Percentiles rank a stretch among this genome's conserved stretches.
These are phyloP conservation scores for Zosterops hypoxanthus DNA, from an alignment of 2,113 vertebrate species.

Conservation along the genomic window DNA sequence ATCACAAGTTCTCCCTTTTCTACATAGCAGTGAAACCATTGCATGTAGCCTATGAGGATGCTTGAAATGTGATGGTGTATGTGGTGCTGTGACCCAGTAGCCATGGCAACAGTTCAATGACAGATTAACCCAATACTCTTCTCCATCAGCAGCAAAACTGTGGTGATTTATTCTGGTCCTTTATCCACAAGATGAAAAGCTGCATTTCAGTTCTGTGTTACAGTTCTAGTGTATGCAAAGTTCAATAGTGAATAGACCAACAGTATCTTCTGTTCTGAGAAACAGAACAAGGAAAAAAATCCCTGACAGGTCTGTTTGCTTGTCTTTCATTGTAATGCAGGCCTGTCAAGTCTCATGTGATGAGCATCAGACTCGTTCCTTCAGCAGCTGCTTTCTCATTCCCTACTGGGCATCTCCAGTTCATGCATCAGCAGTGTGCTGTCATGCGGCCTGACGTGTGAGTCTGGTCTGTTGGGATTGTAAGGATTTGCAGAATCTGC, in stretches of 20 bases:
- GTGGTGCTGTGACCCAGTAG: slow-evolving; percentile 31
- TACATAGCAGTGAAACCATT: not conserved
- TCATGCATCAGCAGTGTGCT: not conserved
- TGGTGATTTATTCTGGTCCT: not conserved
- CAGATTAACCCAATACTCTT: not conserved
- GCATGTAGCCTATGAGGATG: not conserved
- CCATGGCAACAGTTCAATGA: slow-evolving; percentile 42
- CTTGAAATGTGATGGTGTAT: not conserved
- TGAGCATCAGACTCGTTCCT: not conserved
- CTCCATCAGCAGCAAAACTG: not conserved
- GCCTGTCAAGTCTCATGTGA: not conserved
- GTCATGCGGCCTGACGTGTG: fast-evolving
- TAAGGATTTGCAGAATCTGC: not conserved
- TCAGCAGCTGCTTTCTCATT: not conserved
- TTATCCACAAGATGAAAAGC: not conserved
- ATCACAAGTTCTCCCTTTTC: not conserved
- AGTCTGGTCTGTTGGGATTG: not conserved
- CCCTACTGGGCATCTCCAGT: not conserved
- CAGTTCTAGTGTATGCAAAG: not conserved
- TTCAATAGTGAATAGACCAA: not conserved
- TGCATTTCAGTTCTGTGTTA: not conserved
- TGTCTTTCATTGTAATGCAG: not conserved
- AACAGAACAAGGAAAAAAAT: not conserved
- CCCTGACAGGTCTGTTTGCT: not conserved
- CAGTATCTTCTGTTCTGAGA: not conserved